These are phyloP conservation scores for Sebastes variabilis DNA, from an alignment of 2,797 vertebrate species.

Conservation along the genomic window DNA sequence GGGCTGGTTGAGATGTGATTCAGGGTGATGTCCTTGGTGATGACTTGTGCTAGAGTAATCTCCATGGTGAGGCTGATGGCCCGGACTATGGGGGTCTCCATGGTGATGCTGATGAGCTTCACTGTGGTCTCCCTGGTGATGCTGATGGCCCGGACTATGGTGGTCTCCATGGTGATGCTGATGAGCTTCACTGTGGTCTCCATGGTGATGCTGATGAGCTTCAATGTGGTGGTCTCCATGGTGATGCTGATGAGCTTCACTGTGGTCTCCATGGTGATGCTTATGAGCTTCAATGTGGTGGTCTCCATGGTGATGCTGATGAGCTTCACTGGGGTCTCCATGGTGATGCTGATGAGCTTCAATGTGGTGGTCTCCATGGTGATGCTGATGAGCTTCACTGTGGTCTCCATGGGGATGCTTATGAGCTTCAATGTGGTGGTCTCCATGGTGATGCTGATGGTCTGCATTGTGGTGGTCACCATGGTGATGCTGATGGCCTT, in stretches of 20 bases:
- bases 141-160: background rate
- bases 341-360: background rate
- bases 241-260: background rate
- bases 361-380: background rate
- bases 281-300: background rate
- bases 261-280: constrained; percentile 13
- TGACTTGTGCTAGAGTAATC: constrained; percentile 5
- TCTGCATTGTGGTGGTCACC: background rate
- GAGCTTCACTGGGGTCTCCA: background rate
- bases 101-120: background rate
- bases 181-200: background rate
- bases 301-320: constrained; percentile 1
- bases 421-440: background rate
- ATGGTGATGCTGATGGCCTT: background rate
- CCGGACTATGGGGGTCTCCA: background rate
- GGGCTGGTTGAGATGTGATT: constrained; percentile 18
- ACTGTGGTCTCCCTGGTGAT: constrained; percentile 1
- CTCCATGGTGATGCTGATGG: background rate
- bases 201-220: background rate
- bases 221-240: background rate
- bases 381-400: background rate
- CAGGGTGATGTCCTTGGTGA: constrained; percentile 9
- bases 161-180: constrained; percentile 13
- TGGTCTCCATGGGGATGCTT: constrained; percentile 10
- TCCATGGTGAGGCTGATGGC: constrained; percentile 15